phyloP scores from a whole-genome alignment of 2,113 vertebrate species.

The Gallinago paraguaiae region DNA sequence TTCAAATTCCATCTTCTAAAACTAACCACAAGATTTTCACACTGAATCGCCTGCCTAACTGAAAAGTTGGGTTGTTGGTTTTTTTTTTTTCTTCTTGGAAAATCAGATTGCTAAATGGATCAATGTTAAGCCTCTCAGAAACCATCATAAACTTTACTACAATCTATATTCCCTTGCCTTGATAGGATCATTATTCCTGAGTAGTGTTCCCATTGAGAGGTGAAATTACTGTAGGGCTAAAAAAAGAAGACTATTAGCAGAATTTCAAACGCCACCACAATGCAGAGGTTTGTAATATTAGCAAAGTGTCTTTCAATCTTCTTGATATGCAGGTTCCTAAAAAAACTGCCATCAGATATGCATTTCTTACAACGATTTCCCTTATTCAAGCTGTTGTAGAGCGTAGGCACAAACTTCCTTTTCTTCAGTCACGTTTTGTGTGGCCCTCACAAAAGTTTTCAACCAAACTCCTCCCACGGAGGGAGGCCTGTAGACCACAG shows the following conservation, averaged over 20 bases:
- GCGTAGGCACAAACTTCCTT: not conserved
- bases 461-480: not conserved
- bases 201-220: not conserved
- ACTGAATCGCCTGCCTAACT: not conserved
- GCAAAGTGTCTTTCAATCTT: conserved; percentile 11
- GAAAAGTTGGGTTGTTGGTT: not conserved
- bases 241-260: conserved; percentile 23
- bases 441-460: not conserved
- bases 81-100: not conserved
- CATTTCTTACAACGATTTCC: not conserved
- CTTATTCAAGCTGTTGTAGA: not conserved
- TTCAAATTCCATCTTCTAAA: conserved; percentile 13
- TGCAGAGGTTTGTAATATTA: conserved; percentile 15
- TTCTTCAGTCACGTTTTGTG: not conserved
- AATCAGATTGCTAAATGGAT: conserved; percentile 21
- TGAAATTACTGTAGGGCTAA: conserved; percentile 28
- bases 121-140: conserved; percentile 41
- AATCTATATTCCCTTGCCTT: conserved; percentile 22
- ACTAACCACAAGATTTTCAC: conserved; percentile 8
- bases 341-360: not conserved
- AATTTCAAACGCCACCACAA: not conserved
- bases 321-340: not conserved
- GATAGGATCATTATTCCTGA: conserved; percentile 18
- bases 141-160: conserved; percentile 40
- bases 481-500: not conserved